Base-by-base conservation (phyloP, 2,888 invertebrate genomes). In the Noctua fimbriata region DNA sequence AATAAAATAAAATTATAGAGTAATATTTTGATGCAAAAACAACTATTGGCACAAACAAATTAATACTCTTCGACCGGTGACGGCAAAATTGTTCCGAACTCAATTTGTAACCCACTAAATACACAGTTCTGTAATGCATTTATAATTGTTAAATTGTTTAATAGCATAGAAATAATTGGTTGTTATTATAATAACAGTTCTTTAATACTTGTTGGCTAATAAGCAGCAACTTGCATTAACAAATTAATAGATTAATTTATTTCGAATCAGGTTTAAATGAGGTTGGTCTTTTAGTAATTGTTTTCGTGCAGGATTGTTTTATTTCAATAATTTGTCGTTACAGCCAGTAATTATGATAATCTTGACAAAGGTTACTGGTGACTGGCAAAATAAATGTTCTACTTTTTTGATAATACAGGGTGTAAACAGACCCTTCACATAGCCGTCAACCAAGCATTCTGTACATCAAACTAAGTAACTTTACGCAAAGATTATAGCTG, bases 131-230 rank as follows among this genome's bases (percentile, higher is more conserved):
- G 44, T 89, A 88, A 89, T 91, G 77, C 47, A 73, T 83, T 89
- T 88, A 88, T 90, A 91, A 90, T 90, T 88, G 79, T 86, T 85
- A 82, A 90, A 90, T 91, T 89, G 86, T 85, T 86, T 86, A 88
- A 89, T 90, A 83, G 70, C 79, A 81, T 70, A 44, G 9, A 70
- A 81, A 81, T 87, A 85, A 85, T 87, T 79, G 78, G 32, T 49
- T 52, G 52, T 79, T 76, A 69, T 73, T 69, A n/a, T 86, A 79
- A 77, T 83, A 86, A 77, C 60, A 69, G 77, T 70, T 66, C 63
- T 82, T 88, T 71, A 73, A 24, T 36, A 63, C 32, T 67, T 41
- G 67, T 47, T 41, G 21, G 52, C 24, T 76, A 72, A 78, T 85
- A 76, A 86, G 70, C 28, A 67, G 66, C 41, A 32, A 81, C 24